Percentiles rank a stretch among this genome's conserved stretches.
Conservation (phyloP, 2,888 invertebrate species). For the Callimorpha dominula region DNA sequence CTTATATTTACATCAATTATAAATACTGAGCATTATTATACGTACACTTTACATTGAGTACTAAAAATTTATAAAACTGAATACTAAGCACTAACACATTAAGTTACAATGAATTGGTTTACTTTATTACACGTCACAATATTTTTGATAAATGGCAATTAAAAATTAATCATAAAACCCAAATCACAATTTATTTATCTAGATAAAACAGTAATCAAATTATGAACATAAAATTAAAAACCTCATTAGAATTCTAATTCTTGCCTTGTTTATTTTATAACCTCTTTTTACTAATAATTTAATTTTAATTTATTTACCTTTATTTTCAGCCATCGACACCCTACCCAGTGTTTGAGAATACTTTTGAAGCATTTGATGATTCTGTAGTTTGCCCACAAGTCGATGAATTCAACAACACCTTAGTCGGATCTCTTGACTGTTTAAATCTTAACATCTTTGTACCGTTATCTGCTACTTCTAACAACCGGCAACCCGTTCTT, state of each 20-base stretch:
- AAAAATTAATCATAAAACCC: too few species aligned
- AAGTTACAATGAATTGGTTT: too few species aligned
- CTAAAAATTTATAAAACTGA: too few species aligned
- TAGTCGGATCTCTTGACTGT: slow-evolving; percentile 29
- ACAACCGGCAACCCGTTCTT: slow-evolving; percentile 17
- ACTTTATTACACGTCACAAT: too few species aligned
- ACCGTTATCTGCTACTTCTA: slow-evolving; percentile 10
- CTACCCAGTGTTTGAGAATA: slow-evolving; percentile 14
- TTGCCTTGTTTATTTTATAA: too few species aligned
- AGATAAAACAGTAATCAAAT: background rate
- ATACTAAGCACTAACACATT: too few species aligned
- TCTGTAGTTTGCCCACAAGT: slow-evolving; percentile 21
- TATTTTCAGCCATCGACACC: slow-evolving; percentile 18
- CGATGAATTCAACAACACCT: slow-evolving; percentile 27
- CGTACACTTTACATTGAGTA: too few species aligned
- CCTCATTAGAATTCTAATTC: background rate
- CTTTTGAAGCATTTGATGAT: slow-evolving; percentile 17
- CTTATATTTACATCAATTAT: too few species aligned
- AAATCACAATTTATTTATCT: background rate
- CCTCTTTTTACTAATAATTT: background rate
- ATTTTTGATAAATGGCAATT: too few species aligned
- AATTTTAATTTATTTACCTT: background rate
- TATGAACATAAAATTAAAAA: background rate
- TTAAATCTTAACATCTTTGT: slow-evolving; percentile 23
- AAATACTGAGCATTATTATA: too few species aligned